These are phyloP conservation scores for Pleuronectes platessa DNA, from an alignment of 2,113 vertebrate genomes.

Conservation along the genomic window DNA sequence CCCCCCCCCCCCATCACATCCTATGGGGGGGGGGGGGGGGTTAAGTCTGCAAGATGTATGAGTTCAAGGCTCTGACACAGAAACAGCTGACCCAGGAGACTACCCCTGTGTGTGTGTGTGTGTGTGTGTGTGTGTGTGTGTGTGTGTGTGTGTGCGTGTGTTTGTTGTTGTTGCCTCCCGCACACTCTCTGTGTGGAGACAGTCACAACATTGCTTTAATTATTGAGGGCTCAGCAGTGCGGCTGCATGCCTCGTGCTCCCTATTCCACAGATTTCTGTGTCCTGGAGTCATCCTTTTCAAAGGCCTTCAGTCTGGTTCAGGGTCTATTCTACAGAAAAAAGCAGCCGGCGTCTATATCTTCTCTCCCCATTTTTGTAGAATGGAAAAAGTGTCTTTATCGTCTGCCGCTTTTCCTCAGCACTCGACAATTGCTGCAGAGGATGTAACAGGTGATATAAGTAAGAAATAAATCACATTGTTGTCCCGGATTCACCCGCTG, in stretches of 20 bases:
- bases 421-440: background rate
- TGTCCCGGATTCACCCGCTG: conserved; percentile 25
- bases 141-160: conserved; percentile 6
- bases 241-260: conserved; percentile 34
- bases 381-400: too few species aligned
- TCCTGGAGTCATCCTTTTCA: conserved; percentile 19
- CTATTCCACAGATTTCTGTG: conserved; percentile 42
- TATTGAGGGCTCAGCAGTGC: conserved; percentile 57
- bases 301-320: conserved; percentile 7
- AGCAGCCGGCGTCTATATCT: background rate
- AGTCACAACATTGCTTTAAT: conserved; percentile 73
- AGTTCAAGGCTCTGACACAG: conserved; percentile 27
- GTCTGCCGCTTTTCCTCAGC: background rate
- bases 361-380: background rate
- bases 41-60: conserved; percentile 30
- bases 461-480: background rate
- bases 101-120: background rate
- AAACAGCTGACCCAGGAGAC: conserved; percentile 45
- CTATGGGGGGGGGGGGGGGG: too few species aligned
- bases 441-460: background rate
- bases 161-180: conserved; percentile 47
- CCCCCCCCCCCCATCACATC: conserved; percentile 45
- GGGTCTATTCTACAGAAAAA: conserved; percentile 3
- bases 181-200: conserved; percentile 52
- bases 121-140: conserved; percentile 19